Conservation (phyloP, 2,113 vertebrate species). For the Zapus hudsonius region DNA sequence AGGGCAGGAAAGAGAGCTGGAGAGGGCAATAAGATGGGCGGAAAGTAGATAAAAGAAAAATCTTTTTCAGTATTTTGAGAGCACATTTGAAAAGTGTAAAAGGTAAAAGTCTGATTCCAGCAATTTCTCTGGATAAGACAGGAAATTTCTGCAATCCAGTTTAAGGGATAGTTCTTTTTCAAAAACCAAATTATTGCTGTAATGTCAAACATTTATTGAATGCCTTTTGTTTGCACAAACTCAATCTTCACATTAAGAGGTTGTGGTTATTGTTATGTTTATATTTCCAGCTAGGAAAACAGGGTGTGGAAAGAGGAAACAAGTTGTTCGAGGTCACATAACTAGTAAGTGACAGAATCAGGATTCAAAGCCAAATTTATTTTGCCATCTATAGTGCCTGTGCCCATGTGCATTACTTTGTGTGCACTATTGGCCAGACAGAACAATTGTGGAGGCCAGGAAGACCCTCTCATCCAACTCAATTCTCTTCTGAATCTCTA, state of each 20-base stretch:
- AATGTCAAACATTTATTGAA: slow-evolving; percentile 8
- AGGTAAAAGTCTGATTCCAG: background rate
- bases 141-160: slow-evolving; percentile 45
- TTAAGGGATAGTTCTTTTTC: background rate
- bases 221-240: background rate
- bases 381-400: background rate
- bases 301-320: background rate
- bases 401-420: background rate
- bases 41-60: background rate
- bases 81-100: slow-evolving; percentile 26
- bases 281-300: slow-evolving; percentile 18
- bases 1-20: slow-evolving; percentile 24
- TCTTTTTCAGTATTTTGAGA: slow-evolving; percentile 35
- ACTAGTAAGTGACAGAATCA: slow-evolving; percentile 23
- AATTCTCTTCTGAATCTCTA: background rate
- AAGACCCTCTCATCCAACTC: background rate
- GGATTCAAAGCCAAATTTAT: background rate
- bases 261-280: slow-evolving; percentile 18
- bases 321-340: slow-evolving; percentile 38
- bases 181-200: background rate
- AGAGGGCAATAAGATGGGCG: background rate
- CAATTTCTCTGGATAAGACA: background rate
- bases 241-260: slow-evolving; percentile 13
- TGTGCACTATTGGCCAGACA: background rate
- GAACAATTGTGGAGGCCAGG: background rate